A percentile compares a stretch with the other conserved stretches of the same genome.
Conservation (phyloP, 2,113 vertebrate genomes). For the Colossoma macropomum region DNA sequence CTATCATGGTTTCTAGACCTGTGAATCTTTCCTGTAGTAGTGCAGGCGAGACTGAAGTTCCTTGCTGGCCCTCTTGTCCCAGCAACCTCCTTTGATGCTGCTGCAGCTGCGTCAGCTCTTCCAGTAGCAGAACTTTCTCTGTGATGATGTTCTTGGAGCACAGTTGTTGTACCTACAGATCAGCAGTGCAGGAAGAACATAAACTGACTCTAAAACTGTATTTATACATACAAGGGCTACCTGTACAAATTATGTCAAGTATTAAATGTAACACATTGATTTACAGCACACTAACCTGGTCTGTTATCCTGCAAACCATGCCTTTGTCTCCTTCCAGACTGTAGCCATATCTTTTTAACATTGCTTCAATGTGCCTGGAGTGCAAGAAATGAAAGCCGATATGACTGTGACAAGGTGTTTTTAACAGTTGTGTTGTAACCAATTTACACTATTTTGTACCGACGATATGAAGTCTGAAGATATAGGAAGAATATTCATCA, state of each 20-base stretch:
- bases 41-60: not conserved
- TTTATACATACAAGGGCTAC: not conserved
- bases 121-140: conserved; percentile 52
- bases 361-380: conserved; percentile 51
- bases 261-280: no score
- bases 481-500: no score
- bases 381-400: not conserved
- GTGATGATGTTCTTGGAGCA: conserved; percentile 51
- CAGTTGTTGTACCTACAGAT: conserved; percentile 50
- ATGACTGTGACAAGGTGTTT: not conserved
- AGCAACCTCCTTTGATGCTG: conserved; percentile 1
- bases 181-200: not conserved
- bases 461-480: not conserved
- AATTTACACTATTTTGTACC: not conserved
- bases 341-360: conserved; percentile 50
- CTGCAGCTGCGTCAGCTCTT: conserved; percentile 39
- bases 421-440: no score
- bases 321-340: conserved; percentile 44
- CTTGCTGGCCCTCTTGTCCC: not conserved
- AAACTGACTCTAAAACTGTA: not conserved
- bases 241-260: no score
- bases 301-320: conserved; percentile 51
- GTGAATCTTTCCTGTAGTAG: conserved; percentile 24
- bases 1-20: conserved; percentile 4
- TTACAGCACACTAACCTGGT: conserved; percentile 48